Conservation (phyloP, 2,888 invertebrate species). For the Mimachlamys varia region DNA sequence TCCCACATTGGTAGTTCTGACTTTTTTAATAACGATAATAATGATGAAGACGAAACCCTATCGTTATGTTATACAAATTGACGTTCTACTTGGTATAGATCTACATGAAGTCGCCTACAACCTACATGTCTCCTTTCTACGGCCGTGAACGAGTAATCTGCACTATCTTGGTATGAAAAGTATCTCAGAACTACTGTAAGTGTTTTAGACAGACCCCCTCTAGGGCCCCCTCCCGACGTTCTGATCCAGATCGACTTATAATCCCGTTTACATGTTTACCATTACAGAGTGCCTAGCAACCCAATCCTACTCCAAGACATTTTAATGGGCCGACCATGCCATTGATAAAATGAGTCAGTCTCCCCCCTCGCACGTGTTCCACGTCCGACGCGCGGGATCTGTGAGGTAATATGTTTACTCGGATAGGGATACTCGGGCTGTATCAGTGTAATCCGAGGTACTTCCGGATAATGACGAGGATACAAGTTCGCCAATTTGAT, state of each 20-base stretch:
- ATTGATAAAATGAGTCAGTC: conserved; percentile 29
- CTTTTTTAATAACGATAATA: no score
- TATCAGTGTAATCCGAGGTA: neutral
- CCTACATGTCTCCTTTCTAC: no score
- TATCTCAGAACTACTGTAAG: no score
- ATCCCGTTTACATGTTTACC: neutral
- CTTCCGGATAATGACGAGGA: neutral
- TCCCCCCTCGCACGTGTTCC: neutral
- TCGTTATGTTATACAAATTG: no score
- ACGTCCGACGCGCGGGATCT: neutral
- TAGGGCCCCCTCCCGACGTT: neutral
- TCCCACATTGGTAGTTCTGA: no score
- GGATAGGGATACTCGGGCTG: neutral
- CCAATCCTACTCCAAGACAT: neutral
- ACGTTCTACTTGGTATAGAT: no score
- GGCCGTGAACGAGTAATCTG: no score
- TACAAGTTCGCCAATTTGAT: no score
- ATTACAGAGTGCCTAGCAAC: neutral
- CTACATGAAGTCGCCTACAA: no score
- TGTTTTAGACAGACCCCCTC: neutral
- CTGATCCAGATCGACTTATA: neutral
- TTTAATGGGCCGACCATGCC: conserved; percentile 4
- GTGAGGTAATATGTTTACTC: neutral
- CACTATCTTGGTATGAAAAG: no score
- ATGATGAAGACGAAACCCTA: no score